Percentiles rank a stretch among this genome's conserved stretches.
Conservation (phyloP, 2,888 invertebrate species). For the Byasa hedistus region DNA sequence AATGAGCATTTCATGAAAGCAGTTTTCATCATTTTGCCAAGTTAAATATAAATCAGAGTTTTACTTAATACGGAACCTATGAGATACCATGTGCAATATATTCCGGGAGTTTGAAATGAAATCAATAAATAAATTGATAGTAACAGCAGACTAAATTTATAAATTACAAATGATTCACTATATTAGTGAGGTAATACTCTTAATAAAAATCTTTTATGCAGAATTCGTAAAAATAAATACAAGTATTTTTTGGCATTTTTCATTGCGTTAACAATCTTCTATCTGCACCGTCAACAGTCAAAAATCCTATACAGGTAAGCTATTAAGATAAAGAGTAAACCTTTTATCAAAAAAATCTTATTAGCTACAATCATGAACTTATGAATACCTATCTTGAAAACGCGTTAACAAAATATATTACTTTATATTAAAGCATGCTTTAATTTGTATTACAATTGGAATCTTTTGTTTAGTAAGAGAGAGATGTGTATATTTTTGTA, state of each 20-base stretch:
- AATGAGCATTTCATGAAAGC: too few species aligned
- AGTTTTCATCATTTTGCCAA: too few species aligned
- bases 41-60: too few species aligned
- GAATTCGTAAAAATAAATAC: too few species aligned
- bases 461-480: slow-evolving; percentile 41
- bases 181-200: too few species aligned
- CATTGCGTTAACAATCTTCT: background rate
- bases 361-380: background rate
- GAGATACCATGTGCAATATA: too few species aligned
- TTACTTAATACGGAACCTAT: too few species aligned
- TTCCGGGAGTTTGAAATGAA: too few species aligned
- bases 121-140: too few species aligned
- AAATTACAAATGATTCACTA: too few species aligned
- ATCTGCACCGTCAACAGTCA: background rate
- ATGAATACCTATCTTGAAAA: background rate
- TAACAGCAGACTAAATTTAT: too few species aligned
- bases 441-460: background rate
- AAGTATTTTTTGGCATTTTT: background rate
- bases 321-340: background rate
- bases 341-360: background rate
- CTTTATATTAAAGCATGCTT: background rate
- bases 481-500: slow-evolving; percentile 62
- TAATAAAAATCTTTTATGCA: too few species aligned
- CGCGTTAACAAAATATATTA: background rate
- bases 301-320: background rate